Evolutionary conservation across 2,888 invertebrate genomes (phyloP).

Genomic region (Phrixothrix hirtus): DNA sequence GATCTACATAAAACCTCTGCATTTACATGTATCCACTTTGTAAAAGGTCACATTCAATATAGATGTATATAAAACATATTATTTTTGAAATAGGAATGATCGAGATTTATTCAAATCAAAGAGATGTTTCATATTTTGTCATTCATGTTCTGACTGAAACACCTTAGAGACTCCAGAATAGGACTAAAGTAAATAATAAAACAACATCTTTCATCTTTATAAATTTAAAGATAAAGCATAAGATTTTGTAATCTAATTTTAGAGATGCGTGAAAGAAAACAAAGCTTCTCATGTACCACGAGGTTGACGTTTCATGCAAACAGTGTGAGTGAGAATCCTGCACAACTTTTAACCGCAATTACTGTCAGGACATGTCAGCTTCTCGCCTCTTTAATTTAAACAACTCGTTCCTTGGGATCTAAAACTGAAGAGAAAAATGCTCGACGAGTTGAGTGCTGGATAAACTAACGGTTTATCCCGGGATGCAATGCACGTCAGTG

Average conservation of each 20-base stretch:
- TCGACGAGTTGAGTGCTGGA: slow-evolving; percentile 12
- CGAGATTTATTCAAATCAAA: background rate
- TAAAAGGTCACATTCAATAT: too few relatives aligned
- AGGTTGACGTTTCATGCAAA: slow-evolving; percentile 9
- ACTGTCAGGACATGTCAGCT: slow-evolving; percentile 23
- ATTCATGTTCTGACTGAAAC: background rate
- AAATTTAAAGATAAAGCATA: background rate
- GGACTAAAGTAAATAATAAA: background rate
- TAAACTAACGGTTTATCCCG: slow-evolving; percentile 18
- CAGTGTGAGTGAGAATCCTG: slow-evolving; percentile 11
- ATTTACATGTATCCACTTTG: too few relatives aligned
- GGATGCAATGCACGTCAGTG: slow-evolving; percentile 27
- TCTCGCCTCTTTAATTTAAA: slow-evolving; percentile 24
- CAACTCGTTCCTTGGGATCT: slow-evolving; percentile 22
- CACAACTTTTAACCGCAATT: slow-evolving; percentile 19
- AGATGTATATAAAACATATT: too few relatives aligned
- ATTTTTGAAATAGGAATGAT: background rate
- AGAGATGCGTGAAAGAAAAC: slow-evolving; percentile 1
- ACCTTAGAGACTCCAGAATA: background rate
- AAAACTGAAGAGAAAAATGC: slow-evolving; percentile 14
- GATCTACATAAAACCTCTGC: too few relatives aligned
- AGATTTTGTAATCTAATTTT: slow-evolving; percentile 5
- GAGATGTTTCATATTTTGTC: background rate
- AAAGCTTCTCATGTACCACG: slow-evolving; percentile 1
- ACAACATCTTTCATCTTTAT: background rate